Evolutionary conservation across 2,888 invertebrate species (phyloP), one percentile per base, ranked within the genome.

Genomic region (Elegia similella): DNA sequence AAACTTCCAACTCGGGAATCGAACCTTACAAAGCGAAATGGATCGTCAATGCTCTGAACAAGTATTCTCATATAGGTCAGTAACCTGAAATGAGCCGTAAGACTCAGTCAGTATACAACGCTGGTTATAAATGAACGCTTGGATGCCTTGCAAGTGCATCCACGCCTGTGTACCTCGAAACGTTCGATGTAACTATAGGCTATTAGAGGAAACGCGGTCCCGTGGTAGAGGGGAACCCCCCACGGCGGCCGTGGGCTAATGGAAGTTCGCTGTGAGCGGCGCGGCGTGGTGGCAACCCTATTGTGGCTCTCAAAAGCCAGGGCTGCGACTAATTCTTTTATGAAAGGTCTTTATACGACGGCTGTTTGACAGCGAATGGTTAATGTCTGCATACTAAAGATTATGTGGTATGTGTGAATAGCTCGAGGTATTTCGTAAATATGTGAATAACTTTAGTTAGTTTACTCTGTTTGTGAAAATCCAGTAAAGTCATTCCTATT

Each of bases 1-100:
- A 50, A 50, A 50, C 50, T 34, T 34, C 16, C 50, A 50, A 34
- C 50, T 34, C 50, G 50, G 50, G 50, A 50, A 34, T 50, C 50
- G 50, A 50, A 50, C 34, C 50, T 50, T 50, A 50, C 50, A 50
- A 50, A 50, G 50, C 50, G 34, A 34, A 50, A 50, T 50, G 50
- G 50, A 50, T 50, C 34, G 50, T 50, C 50, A 34, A 34, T 50
- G 50, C 50, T 50, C 50, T 50, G 50, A 50, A 50, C 50, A 34
- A 50, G 50, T 34, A 32, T 50, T 50, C 38, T 34, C 50, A 50
- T 50, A 34, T 50, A 50, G 50, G 50, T 50, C 50, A 50, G 34
- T 50, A 50, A 50, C 34, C 50, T 38, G 50, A 50, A 50, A 50
- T 34, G 34, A 34, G 16, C 16, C 50, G 34, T 50, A 34, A 38